Conservation (phyloP, 2,113 vertebrate species). For the Paradoxurus hermaphroditus region DNA sequence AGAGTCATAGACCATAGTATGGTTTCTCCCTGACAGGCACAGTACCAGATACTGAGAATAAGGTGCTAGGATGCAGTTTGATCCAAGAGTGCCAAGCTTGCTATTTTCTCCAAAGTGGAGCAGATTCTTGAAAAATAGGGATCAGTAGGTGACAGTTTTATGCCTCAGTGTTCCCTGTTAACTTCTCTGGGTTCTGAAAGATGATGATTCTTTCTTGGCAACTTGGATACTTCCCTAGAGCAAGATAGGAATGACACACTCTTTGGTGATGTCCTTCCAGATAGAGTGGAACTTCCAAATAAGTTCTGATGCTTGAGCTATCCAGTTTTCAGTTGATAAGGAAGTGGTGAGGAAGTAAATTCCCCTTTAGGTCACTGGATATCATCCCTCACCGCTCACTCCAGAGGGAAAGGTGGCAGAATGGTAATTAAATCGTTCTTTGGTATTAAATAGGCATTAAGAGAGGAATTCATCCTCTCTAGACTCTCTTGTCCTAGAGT, state of each 20-base stretch:
- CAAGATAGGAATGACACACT: neutral
- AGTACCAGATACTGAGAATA: neutral
- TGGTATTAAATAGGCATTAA: neutral
- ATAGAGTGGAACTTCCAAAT: neutral
- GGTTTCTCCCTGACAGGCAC: neutral
- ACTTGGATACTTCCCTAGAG: neutral
- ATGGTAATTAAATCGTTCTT: neutral
- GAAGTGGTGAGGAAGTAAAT: neutral
- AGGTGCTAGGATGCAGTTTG: neutral
- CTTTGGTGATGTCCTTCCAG: neutral
- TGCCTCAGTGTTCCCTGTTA: neutral
- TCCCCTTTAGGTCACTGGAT: neutral
- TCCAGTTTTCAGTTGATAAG: neutral
- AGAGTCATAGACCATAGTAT: neutral
- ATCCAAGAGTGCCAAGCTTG: neutral
- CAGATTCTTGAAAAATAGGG: neutral
- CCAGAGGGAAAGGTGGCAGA: neutral
- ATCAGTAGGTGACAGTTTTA: neutral
- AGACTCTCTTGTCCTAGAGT: neutral
- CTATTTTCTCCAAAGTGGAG: neutral
- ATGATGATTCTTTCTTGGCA: neutral
- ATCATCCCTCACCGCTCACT: neutral
- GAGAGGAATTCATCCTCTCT: neutral
- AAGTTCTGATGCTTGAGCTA: neutral
- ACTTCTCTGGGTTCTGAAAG: neutral